Base-by-base conservation (phyloP, 2,888 invertebrate genomes). In the Aphrophora alni region DNA sequence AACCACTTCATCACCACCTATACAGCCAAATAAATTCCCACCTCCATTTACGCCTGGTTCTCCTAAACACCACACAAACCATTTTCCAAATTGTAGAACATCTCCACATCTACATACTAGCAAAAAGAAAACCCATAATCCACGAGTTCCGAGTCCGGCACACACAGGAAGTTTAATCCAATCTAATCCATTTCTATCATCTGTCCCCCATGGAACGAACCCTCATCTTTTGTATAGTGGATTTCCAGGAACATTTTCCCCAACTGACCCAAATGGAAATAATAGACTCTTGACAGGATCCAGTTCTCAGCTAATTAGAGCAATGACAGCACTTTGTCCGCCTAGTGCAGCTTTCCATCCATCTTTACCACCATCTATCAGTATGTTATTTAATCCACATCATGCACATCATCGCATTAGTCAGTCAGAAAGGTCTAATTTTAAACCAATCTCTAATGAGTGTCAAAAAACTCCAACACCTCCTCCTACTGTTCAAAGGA, bases 371-470 rank as follows among this genome's bases (percentile, higher is more conserved):
- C 85, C 85, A 21, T 84, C 85, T 0, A 84, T 85, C 26, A 85
- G 85, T 76, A 85, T 85, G 83, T 82, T 86, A n/a, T 84, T 86
- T 68, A 86, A 86, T 78, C 82, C 85, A 17, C 83, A 84, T 25
- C 83, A 85, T 69, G 81, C 83, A 51, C 82, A 83, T 12, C 81
- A 83, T 71, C 81, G 83, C 68, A 44, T 83, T 8, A 38, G 80
- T 14, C 69, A 38, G 8, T 38, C 33, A 24, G 81, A 81, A 26
- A 78, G 79, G 75, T 51, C 78, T 24, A 77, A 80, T 21, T 78
- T 79, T 38, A 82, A 82, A 71, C 76, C 33, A 28, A 59, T 17
- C 59, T 70, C 78, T 12, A 80, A 28, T 27, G 82, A 82, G 24
- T 69, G 73, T 27, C 76, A 80, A 28, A 75, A 79, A 38, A 59